Evolutionary conservation across 2,888 invertebrate species (phyloP), one percentile per base, ranked within the genome.

Genomic region (Conistra vaccinii): DNA sequence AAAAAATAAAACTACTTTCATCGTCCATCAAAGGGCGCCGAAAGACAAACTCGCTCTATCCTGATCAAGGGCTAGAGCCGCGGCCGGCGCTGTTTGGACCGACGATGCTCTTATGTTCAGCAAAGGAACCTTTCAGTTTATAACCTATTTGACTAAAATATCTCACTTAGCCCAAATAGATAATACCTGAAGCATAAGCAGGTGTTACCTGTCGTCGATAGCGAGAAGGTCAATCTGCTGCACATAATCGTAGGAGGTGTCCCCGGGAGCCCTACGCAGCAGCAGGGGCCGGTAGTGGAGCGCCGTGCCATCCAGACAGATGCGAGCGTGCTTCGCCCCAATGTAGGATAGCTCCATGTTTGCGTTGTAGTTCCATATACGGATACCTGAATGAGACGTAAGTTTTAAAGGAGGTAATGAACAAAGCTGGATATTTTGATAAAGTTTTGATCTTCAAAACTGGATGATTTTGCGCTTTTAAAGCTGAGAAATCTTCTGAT

Each of bases 311-410:
- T 97, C 97, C 57, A 97, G 82, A 4, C 89, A 85, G 7, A 97
- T 87, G 58, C 96, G 94, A 67, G 94, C 90, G 84, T 96, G 94
- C 88, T 97, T 96, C 69, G 97, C 97, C 68, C 98, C 98, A 61
- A 97, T 97, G 89, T 97, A 97, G 26, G 97, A 97, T 48, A 97
- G 90, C 84, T 98, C 98, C 88, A 97, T 96, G 84, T 97, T 97
- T 73, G 97, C 97, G 92, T 98, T 98, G 94, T 98, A 98, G 94
- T 98, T 98, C 98, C 98, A 98, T 65, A 98, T 89, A 68, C 97
- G 97, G 42, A 98, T 94, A 69, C 98, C 97, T 97, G 72, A 20
- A 48, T 39, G 23, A 39, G 29, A 3, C 60, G 7, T 1, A 9
- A 7, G 14, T 14, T 29, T 29, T 20, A 5, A 35, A 45, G 6